Evolutionary conservation across 2,113 vertebrate genomes (phyloP).

Genomic region (Pedetes capensis): DNA sequence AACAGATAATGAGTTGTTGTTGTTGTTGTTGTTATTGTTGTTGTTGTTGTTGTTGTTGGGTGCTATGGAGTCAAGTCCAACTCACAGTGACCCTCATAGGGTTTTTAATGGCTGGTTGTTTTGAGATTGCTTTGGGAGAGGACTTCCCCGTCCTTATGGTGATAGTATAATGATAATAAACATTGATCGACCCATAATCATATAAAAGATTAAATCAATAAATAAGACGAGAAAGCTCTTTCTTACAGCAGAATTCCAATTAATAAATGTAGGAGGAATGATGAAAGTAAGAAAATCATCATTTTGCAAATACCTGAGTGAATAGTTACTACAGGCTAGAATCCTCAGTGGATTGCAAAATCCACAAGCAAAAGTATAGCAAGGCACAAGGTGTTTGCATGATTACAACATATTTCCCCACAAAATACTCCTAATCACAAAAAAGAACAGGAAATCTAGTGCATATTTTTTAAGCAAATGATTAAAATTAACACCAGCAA

Average conservation of each 20-base stretch:
- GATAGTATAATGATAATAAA: background rate
- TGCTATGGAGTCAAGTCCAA: too few relatives aligned
- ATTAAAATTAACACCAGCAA: background rate
- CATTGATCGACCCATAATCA: background rate
- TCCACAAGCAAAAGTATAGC: background rate
- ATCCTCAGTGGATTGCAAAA: background rate
- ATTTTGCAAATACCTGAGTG: background rate
- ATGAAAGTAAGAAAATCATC: background rate
- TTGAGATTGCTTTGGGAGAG: too few relatives aligned
- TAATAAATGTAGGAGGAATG: background rate
- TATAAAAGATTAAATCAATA: background rate
- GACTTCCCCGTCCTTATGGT: too few relatives aligned
- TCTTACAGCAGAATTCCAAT: background rate
- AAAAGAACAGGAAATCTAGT: background rate
- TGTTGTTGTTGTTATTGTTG: too few relatives aligned
- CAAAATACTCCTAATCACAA: background rate
- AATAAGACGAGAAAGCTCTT: background rate
- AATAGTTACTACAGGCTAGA: background rate
- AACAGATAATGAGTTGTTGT: background rate
- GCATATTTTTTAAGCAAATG: background rate
- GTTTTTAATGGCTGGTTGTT: too few relatives aligned
- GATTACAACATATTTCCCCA: background rate
- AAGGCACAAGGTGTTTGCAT: background rate
- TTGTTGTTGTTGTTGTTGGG: too few relatives aligned
- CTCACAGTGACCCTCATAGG: too few relatives aligned